Percentiles rank a stretch among this genome's conserved stretches.
phyloP scores from a whole-genome alignment of 2,113 vertebrate species.

The Tichodroma muraria region DNA sequence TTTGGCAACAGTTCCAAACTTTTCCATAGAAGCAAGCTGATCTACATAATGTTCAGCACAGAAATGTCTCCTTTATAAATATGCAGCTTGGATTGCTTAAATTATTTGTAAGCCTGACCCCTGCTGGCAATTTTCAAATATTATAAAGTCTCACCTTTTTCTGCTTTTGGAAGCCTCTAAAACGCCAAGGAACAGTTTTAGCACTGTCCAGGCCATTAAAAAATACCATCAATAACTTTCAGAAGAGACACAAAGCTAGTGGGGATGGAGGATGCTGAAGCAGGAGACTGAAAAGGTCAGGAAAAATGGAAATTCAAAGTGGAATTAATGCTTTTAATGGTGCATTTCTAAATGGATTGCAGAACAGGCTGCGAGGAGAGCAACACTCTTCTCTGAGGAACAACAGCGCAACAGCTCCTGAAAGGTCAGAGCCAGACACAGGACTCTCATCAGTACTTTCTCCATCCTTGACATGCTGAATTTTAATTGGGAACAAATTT shows the following conservation, averaged over 20 bases:
- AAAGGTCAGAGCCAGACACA: constrained; percentile 21
- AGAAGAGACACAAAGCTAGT: not conserved
- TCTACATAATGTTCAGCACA: not conserved
- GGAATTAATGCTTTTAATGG: constrained; percentile 3
- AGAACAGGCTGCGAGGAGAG: not conserved
- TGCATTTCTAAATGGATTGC: not conserved
- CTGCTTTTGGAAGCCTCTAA: not conserved
- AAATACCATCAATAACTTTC: not conserved
- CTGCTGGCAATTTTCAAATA: constrained; percentile 50
- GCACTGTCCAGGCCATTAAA: not conserved
- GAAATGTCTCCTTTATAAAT: not conserved
- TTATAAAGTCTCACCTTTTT: not conserved
- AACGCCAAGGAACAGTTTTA: not conserved
- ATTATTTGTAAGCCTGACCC: constrained; percentile 60
- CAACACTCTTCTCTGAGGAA: not conserved
- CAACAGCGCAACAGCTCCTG: not conserved
- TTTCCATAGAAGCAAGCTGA: not conserved
- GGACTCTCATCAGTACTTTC: not conserved
- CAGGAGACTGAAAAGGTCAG: constrained; percentile 4
- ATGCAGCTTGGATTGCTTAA: constrained; percentile 4
- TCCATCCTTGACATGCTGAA: not conserved
- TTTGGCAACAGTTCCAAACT: not conserved
- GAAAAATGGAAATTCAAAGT: constrained; percentile 24
- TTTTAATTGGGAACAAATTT: constrained; percentile 26
- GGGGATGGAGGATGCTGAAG: not conserved